Base-by-base conservation (phyloP, 1,140 invertebrate species). In the honey bee (Apis mellifera) region DNA sequence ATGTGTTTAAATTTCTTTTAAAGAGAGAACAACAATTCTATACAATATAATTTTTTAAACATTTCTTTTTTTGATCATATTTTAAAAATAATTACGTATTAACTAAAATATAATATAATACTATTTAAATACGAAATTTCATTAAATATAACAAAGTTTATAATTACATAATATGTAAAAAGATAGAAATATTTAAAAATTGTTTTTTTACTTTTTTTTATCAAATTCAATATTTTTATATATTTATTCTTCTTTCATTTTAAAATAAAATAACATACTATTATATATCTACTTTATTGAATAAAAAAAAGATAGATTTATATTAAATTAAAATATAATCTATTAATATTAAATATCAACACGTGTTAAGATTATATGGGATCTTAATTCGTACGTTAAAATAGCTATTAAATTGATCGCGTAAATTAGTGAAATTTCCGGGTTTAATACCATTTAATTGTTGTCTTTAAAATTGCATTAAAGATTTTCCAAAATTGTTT, bases 391-490 rank as follows among this genome's bases (percentile, higher is more conserved):
- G 15, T 62, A 23, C 15, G 0, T 59, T 59, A 48, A 73, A 59
- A 21, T 73, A 73, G 21, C 3, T 74, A 42, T 74, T 60, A 50
- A 73, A 74, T 74, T 60, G 71, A 60, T 73, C 55, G 9, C 21
- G 21, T n/a, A 19, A 32, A 59, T 74, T 48, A 73, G 71, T n/a
- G 55, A 73, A 73, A 73, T 73, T 57, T 59, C 32, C 15, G 57
- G 21, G 50, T n/a, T 11, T 74, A 73, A 73, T 50, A 0, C 55
- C 71, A 21, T 48, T 62, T 59, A 59, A 74, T 74, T 48, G 12
- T 42, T 21, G 55, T 17, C 21, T 19, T 21, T 60, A 74, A 21
- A 74, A 60, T 74, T 48, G 32, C 26, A 23, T 60, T 4, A 23
- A 48, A 50, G 21, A 32, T 21, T 42, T 48, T 48, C 21, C 13